Base-by-base conservation (phyloP, 2,113 vertebrate species). In the Neofelis nebulosa region DNA sequence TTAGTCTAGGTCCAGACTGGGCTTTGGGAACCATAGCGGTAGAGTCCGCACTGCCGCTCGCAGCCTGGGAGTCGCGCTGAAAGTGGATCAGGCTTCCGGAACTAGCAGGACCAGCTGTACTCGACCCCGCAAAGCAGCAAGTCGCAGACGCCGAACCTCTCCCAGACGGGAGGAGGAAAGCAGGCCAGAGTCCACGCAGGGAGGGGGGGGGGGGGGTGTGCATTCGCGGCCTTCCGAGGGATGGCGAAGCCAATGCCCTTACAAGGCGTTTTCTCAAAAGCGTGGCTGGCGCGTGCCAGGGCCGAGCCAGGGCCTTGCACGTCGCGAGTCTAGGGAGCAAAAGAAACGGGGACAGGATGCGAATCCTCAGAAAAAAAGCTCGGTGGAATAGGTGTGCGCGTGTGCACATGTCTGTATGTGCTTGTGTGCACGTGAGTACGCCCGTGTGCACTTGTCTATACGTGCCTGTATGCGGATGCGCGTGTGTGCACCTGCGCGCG, bases 91-190 rank as follows among this genome's bases (percentile, higher is more conserved):
- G 10, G 41, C 48, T 74, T 63, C 10, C 0, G 21, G 27, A 61
- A 50, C 4, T 0, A 55, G 11, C 13, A 31, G 69, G 50, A 86
- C 73, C 73, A 21, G 21, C 31, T 89, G 61, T 1, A 10, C 19
- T 31, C 1, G 1, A 45, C 7, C 21, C 5, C 29, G 1, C 4
- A 5, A n/a, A 65, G 29, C 38, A 27, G 11, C 15, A 55, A 4
- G 50, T 81, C 13, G 18, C 3, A 81, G 61, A 8, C n/a, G 1
- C n/a, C 7, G 21, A 81, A 41, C 11, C 7, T 79, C n/a, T 74
- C 19, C n/a, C 0, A 7, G 33, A 23, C 8, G 7, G 0, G 0
- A 4, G 11, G 79, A 9, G 15, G 55, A 57, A 83, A 11, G 33
- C 29, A 83, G 12, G 18, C 10, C 8, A 2, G 36, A 82, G 45